These are phyloP conservation scores for Amphiduros pacificus DNA, from an alignment of 2,888 invertebrate species.

Conservation along the genomic window DNA sequence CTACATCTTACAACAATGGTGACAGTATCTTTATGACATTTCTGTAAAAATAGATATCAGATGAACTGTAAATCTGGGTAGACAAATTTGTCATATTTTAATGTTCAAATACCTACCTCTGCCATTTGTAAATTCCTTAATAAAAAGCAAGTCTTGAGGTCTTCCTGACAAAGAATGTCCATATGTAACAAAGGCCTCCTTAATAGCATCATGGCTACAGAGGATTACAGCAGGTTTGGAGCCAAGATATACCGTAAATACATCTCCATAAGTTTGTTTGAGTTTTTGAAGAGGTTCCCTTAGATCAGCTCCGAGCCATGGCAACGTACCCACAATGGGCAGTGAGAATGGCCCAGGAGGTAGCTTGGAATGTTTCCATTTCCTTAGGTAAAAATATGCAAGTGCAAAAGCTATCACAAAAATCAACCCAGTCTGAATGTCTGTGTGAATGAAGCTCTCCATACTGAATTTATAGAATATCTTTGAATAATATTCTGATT, in stretches of 20 bases:
- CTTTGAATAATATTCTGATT: too few species aligned
- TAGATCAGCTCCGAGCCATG: slow-evolving; percentile 7
- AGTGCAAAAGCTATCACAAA: neutral
- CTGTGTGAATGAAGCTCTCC: too few species aligned
- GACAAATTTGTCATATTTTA: too few species aligned
- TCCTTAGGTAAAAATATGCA: neutral
- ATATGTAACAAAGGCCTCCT: slow-evolving; percentile 14
- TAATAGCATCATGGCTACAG: slow-evolving; percentile 15
- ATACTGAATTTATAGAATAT: too few species aligned
- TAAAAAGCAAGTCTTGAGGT: slow-evolving; percentile 13
- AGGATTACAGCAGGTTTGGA: neutral
- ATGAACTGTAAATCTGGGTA: too few species aligned
- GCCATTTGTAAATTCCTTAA: slow-evolving; percentile 1
- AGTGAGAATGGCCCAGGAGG: slow-evolving; percentile 13
- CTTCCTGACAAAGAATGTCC: slow-evolving; percentile 2
- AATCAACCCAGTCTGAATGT: too few species aligned
- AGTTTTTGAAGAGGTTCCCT: slow-evolving; percentile 6
- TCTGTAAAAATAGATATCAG: too few species aligned
- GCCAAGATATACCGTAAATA: slow-evolving; percentile 15
- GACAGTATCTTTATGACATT: too few species aligned
- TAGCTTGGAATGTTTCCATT: neutral
- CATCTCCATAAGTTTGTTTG: slow-evolving; percentile 9
- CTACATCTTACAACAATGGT: too few species aligned
- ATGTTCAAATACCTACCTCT: too few species aligned
- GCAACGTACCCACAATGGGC: slow-evolving; percentile 9